Evolutionary conservation across 2,888 invertebrate genomes (phyloP), one percentile per base, ranked within the genome.

Genomic region (Caenorhabditis sp.): DNA sequence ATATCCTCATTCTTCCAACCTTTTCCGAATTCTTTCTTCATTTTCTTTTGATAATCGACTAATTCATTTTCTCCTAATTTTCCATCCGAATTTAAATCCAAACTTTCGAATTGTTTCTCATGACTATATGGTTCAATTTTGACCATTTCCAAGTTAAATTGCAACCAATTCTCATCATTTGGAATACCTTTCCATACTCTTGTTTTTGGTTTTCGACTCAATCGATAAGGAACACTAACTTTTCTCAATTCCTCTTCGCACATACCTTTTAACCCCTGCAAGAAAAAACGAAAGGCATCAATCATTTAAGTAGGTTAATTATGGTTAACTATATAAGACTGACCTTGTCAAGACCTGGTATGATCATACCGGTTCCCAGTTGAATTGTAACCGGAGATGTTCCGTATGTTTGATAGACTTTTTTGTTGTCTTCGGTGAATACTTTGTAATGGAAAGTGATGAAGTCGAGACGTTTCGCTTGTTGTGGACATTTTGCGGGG

Each of bases 361-460:
- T 82, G 12, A 82, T 81, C 87, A 87, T 87, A 61, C 87, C 87
- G 8, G 83, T 82, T 8, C 87, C 88, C 12, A 88, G 75, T 69
- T 88, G 88, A 23, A 88, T 83, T 2, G 79, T 77, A 12, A 88
- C 77, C 27, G 87, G 83, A 1, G 76, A 83, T 1, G 61, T 57
- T 8, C 85, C 85, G 71, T 87, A 87, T 17, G 84, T 84, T 63
- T 79, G 81, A 36, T 63, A 69, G 1, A 80, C 75, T 63, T 78
- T 77, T 26, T 77, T 75, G 31, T 77, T 78, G 43, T 81, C 77
- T 38, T 81, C 81, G 1, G 78, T 75, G 67, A 81, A 78, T 3
- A 80, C 87, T 68, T 88, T 88, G 69, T 86, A 88, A 63, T 88
- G 87, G 74, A 88, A 88, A 1, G 86, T 86, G 50, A 88, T 77